Conservation (phyloP, 1,140 invertebrate species). For the Brachionus asplanchnoidis region DNA sequence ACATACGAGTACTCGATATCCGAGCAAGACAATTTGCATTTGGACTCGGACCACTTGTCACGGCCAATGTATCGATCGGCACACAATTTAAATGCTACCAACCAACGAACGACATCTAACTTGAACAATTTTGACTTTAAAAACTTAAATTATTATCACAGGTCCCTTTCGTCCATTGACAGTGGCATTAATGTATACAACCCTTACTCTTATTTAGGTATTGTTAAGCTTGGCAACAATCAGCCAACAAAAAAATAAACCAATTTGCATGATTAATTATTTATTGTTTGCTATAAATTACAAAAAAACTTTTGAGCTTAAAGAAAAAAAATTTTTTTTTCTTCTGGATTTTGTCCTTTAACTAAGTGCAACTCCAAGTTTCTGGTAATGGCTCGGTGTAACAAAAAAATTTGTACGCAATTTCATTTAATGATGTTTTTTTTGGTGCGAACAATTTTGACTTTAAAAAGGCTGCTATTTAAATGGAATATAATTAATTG, state of each 20-base stretch:
- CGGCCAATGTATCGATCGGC: not conserved
- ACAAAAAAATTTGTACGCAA: too few species aligned
- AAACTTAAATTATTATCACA: conserved; percentile 19
- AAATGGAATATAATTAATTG: too few species aligned
- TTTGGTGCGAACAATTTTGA: too few species aligned
- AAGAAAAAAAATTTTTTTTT: too few species aligned
- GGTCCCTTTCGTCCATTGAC: conserved; percentile 17
- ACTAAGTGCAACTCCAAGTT: too few species aligned
- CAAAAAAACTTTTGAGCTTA: not conserved
- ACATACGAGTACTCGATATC: not conserved
- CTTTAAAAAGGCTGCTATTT: too few species aligned
- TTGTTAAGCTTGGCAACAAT: not conserved
- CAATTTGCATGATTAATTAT: not conserved
- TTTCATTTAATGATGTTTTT: too few species aligned
- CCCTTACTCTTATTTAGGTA: conserved; percentile 31
- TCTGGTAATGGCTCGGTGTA: too few species aligned
- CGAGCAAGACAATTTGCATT: not conserved
- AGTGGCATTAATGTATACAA: conserved; percentile 2
- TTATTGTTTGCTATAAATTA: not conserved
- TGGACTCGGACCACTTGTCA: not conserved
- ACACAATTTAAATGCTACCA: not conserved
- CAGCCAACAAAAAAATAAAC: not conserved
- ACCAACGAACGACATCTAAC: not conserved
- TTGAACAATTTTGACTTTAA: conserved; percentile 4
- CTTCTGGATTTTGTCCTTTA: too few species aligned